These are phyloP conservation scores for Hyalella azteca DNA, from an alignment of 2,888 invertebrate genomes.

Conservation along the genomic window DNA sequence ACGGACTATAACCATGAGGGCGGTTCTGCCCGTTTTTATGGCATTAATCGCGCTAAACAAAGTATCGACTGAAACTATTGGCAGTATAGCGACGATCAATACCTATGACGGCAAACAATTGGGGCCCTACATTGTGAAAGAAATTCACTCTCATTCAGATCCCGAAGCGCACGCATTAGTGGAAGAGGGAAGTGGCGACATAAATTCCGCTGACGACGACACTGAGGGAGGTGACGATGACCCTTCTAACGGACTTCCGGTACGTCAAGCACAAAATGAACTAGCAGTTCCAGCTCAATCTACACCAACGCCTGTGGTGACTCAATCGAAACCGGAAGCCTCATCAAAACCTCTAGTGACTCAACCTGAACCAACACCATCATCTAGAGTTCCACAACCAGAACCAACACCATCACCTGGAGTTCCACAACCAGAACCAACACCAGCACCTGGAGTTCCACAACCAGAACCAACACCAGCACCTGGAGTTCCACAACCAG, in stretches of 20 bases:
- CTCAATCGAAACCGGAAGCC: neutral
- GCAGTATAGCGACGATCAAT: conserved; percentile 14
- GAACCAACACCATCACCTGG: neutral
- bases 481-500: neutral
- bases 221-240: neutral
- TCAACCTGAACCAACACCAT: neutral
- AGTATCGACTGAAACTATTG: neutral
- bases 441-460: neutral
- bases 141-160: neutral
- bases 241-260: neutral
- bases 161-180: neutral
- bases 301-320: neutral
- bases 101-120: neutral
- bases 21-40: neutral
- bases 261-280: neutral
- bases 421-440: neutral
- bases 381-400: neutral
- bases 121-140: conserved; percentile 15
- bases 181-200: neutral
- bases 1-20: neutral
- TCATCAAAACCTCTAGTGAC: neutral
- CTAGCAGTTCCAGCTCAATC: neutral
- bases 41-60: neutral
- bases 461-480: neutral
- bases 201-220: neutral